Conservation (phyloP, 2,113 vertebrate genomes). For the Nothobranchius furzeri region DNA sequence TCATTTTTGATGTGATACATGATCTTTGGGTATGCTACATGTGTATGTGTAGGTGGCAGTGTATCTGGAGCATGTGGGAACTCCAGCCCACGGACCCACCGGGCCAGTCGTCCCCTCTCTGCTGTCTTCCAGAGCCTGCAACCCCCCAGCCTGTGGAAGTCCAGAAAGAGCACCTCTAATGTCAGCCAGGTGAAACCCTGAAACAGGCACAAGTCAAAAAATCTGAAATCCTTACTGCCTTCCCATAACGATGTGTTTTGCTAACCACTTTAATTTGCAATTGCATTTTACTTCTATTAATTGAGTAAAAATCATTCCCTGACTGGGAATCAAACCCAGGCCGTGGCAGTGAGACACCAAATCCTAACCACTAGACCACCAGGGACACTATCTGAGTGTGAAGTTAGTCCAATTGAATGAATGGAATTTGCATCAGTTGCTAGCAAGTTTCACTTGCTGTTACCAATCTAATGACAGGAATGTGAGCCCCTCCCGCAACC, state of each 20-base stretch:
- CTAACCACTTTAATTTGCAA: too few species aligned
- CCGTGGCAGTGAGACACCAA: conserved; percentile 67
- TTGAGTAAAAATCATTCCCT: conserved; percentile 30
- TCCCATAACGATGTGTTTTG: too few species aligned
- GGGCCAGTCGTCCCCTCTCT: conserved; percentile 87
- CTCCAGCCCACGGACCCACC: conserved; percentile 79
- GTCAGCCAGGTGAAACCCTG: conserved; percentile 84
- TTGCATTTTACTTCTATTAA: too few species aligned
- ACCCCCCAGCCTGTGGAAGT: conserved; percentile 89
- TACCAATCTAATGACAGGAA: too few species aligned
- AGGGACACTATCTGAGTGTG: conserved; percentile 45
- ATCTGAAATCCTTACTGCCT: too few species aligned
- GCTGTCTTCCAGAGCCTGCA: conserved; percentile 94
- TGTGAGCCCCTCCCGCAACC: too few species aligned
- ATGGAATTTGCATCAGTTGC: neutral
- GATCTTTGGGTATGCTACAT: neutral
- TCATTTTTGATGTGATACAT: too few species aligned
- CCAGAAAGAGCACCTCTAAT: conserved; percentile 86
- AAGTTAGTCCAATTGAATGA: neutral
- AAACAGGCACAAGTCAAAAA: too few species aligned
- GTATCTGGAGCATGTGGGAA: conserved; percentile 63
- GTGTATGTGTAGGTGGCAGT: conserved; percentile 63
- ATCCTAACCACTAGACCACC: conserved; percentile 78
- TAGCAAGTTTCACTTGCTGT: neutral
- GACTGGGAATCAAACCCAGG: conserved; percentile 72